phyloP scores from a whole-genome alignment of 2,888 invertebrate species.

The Cataglyphis cursor region DNA sequence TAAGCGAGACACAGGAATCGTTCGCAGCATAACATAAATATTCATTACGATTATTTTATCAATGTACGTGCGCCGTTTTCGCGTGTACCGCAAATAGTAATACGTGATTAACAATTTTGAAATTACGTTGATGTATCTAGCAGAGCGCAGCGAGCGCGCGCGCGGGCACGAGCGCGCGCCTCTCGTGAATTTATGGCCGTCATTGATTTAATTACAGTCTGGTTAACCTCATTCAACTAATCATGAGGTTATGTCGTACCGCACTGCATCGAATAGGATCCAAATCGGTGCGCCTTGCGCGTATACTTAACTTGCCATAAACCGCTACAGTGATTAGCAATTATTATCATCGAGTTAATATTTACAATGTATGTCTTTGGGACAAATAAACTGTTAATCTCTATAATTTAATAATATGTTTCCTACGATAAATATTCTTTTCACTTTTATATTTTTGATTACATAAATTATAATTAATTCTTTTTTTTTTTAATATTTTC shows the following conservation, averaged over 20 bases:
- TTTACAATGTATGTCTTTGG: not conserved
- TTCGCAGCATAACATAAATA: slow-evolving; percentile 46
- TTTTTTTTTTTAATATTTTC: not conserved
- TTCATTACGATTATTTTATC: slow-evolving; percentile 48
- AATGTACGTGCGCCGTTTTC: not conserved
- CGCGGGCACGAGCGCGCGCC: not conserved
- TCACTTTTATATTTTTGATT: not conserved
- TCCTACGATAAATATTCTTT: not conserved
- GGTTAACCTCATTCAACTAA: slow-evolving; percentile 64
- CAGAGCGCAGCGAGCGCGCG: not conserved
- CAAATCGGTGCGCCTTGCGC: slow-evolving; percentile 22
- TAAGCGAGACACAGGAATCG: slow-evolving; percentile 46
- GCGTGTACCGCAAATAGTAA: slow-evolving; percentile 32
- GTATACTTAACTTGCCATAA: slow-evolving; percentile 35
- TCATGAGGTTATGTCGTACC: slow-evolving; percentile 47
- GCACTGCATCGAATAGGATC: slow-evolving; percentile 20
- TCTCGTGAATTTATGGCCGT: slow-evolving; percentile 39
- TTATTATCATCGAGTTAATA: slow-evolving; percentile 1
- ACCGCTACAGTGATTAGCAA: slow-evolving; percentile 11
- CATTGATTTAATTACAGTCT: slow-evolving; percentile 64
- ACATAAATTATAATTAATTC: not conserved
- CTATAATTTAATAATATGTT: not conserved
- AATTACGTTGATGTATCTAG: slow-evolving; percentile 34
- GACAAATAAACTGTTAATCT: slow-evolving; percentile 8
- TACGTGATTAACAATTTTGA: slow-evolving; percentile 50